Conservation (phyloP, 2,888 invertebrate species). For the Empis stercorea region DNA sequence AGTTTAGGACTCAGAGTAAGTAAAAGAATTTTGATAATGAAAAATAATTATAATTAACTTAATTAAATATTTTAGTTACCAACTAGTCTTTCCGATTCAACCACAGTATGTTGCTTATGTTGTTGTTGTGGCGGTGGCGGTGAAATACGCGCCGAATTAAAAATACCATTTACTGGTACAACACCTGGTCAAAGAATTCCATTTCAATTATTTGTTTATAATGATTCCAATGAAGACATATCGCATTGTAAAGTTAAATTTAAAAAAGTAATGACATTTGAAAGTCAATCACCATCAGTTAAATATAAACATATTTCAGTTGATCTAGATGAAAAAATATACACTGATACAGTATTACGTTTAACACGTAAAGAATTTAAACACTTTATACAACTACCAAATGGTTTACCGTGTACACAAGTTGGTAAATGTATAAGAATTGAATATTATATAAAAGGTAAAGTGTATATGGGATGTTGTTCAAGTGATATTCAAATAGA, state of each 20-base stretch:
- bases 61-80: too few species aligned
- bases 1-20: constrained; percentile 51
- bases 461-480: constrained; percentile 4
- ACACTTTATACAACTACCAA: constrained; percentile 23
- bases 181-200: constrained; percentile 12
- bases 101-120: not conserved
- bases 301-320: not conserved
- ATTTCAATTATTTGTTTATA: not conserved
- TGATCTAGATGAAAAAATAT: constrained; percentile 1
- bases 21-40: too few species aligned
- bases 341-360: not conserved
- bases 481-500: constrained; percentile 17
- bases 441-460: constrained; percentile 21
- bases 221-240: not conserved
- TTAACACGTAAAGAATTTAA: constrained; percentile 20
- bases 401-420: constrained; percentile 28
- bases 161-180: constrained; percentile 11
- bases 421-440: constrained; percentile 27
- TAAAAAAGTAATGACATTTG: not conserved
- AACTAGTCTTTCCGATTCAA: too few species aligned
- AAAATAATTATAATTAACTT: too few species aligned
- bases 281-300: constrained; percentile 1
- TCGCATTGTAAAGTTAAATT: not conserved
- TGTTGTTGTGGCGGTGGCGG: not conserved
- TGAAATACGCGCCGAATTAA: not conserved